phyloP scores from a whole-genome alignment of 2,113 vertebrate genomes.

The Clarias gariepinus region DNA sequence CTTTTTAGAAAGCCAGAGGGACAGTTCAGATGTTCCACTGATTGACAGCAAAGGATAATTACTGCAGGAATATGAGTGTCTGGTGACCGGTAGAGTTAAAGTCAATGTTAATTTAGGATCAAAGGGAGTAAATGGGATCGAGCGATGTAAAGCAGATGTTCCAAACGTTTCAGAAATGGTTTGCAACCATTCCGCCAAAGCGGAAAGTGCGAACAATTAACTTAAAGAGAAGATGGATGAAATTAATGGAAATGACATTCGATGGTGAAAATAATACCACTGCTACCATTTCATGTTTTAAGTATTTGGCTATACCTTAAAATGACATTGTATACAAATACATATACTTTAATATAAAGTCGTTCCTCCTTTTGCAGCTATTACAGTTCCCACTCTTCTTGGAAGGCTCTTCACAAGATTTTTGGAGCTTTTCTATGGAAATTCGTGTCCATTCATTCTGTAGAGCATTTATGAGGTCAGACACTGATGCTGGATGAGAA shows the following conservation, averaged over 20 bases:
- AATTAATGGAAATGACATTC: too few relatives aligned
- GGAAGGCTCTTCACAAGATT: too few relatives aligned
- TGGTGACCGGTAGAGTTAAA: not conserved
- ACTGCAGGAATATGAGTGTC: not conserved
- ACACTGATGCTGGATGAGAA: too few relatives aligned
- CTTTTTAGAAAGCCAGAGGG: not conserved
- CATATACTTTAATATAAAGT: too few relatives aligned
- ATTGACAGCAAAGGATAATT: conserved; percentile 14
- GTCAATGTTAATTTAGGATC: not conserved
- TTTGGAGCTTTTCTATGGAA: too few relatives aligned
- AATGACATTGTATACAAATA: too few relatives aligned
- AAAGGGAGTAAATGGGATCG: not conserved
- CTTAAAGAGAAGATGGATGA: not conserved
- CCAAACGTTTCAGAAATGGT: not conserved
- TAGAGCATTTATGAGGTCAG: too few relatives aligned
- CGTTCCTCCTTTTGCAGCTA: too few relatives aligned
- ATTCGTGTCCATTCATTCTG: too few relatives aligned
- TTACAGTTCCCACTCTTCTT: too few relatives aligned
- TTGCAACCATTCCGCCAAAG: not conserved
- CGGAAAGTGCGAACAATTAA: not conserved
- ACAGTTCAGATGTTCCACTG: not conserved
- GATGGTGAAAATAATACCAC: not conserved
- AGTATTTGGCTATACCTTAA: too few relatives aligned
- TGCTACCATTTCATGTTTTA: not conserved
- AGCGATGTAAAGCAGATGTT: not conserved